phyloP scores from a whole-genome alignment of 2,797 vertebrate genomes.

The Cirrhinus mrigala region DNA sequence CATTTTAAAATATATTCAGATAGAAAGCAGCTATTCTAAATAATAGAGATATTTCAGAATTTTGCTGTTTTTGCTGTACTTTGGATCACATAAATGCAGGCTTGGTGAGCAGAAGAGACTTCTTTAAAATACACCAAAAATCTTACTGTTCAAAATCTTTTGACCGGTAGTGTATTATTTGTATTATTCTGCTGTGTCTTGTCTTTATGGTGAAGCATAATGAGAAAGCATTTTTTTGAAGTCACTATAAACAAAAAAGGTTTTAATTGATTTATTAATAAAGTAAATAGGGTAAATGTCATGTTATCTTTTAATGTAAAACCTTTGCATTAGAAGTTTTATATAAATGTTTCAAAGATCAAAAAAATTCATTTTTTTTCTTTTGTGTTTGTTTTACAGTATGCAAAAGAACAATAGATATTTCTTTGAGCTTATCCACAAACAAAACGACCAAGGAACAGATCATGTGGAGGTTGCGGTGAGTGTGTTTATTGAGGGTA shows the following conservation, averaged over 20 bases:
- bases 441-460: conserved; percentile 86
- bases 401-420: conserved; percentile 82
- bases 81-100: too few relatives aligned
- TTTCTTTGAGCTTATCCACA: conserved; percentile 95
- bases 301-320: background rate
- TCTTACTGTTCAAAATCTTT: too few relatives aligned
- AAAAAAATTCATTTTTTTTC: background rate
- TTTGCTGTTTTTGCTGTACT: too few relatives aligned
- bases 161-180: too few relatives aligned
- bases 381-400: conserved; percentile 68
- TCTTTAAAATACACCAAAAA: too few relatives aligned
- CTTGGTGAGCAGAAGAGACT: too few relatives aligned
- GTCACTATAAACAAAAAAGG: background rate
- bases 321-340: background rate
- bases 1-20: too few relatives aligned
- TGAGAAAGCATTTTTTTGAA: background rate
- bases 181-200: too few relatives aligned
- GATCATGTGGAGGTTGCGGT: conserved; percentile 95
- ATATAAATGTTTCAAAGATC: background rate
- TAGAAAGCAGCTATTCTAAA: too few relatives aligned
- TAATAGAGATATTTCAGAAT: too few relatives aligned
- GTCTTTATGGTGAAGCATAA: background rate
- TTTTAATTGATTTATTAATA: background rate
- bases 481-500: conserved; percentile 61
- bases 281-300: background rate